Evolutionary conservation across 2,888 invertebrate genomes (phyloP), one percentile per base, ranked within the genome.

Genomic region (Torymus texanus): DNA sequence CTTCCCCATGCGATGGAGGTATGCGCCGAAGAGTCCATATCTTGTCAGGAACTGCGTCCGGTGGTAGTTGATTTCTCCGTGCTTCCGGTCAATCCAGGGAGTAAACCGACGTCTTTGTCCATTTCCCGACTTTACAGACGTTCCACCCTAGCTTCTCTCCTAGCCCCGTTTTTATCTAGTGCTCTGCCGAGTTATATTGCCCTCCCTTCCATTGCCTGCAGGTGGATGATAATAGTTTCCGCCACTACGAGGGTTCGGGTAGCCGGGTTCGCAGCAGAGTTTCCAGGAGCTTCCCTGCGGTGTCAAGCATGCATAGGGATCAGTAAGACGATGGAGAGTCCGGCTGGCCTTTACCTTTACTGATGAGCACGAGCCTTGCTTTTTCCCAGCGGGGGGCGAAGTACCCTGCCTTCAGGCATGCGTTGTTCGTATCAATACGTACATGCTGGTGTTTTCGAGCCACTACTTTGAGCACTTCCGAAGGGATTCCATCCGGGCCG

Each of bases 201-300:
- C 29, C 29, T 29, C 29, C 29, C 3, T 29, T 29, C 29, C 29
- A 29, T 29, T 29, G 29, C 29, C 29, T 29, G 2, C 29, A 29
- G 29, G 29, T 29, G 29, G 29, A 29, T 29, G 29, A 3, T 1
- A 29, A 29, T 29, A 29, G 29, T 29, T 29, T 3, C 29, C 29
- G 29, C 4, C 29, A 29, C 29, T 3, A 29, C 29, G 29, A 29
- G 4, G 29, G 5, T 5, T 3, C n/a, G n/a, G n/a, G 65, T n/a
- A 83, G 70, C 62, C 83, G 78, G 12, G 77, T 50, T 81, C 77
- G 70, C 53, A 84, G 74, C 66, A 83, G 58, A 70, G 78, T 83
- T 66, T 84, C 83, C 58, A 80, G 62, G 58, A 83, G 66, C 24
- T 82, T 83, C 66, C 77, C 77, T 21, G 74, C 61, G 8, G 41